Conservation (phyloP, 2,797 vertebrate genomes). For the Odontamblyopus lacepedii region DNA sequence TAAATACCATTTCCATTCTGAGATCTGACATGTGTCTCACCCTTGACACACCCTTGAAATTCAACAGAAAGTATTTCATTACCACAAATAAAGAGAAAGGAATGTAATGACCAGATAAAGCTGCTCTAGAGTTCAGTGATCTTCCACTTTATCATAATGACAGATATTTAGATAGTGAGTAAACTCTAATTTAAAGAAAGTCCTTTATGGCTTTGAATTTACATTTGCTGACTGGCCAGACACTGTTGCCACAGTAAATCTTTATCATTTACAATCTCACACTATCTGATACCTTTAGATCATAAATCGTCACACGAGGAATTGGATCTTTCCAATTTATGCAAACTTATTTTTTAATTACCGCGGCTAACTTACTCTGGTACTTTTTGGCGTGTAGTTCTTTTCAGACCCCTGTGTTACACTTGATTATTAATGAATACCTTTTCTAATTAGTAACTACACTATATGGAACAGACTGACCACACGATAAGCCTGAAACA, state of each 20-base stretch:
- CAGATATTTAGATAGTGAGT: not conserved
- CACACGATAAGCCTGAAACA: conserved; percentile 22
- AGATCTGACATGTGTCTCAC: not conserved
- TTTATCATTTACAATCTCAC: too few species aligned
- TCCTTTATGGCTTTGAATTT: not conserved
- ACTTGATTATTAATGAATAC: not conserved
- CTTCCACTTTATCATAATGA: not conserved
- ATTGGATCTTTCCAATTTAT: too few species aligned
- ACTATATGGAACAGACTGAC: not conserved
- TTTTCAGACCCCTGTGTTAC: too few species aligned
- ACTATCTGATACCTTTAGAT: too few species aligned
- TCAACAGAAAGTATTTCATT: not conserved
- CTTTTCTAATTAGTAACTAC: not conserved
- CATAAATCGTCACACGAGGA: too few species aligned
- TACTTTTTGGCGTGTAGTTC: too few species aligned
- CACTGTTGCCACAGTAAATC: too few species aligned
- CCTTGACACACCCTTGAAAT: not conserved
- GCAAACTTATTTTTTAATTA: too few species aligned
- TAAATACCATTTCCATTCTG: too few species aligned
- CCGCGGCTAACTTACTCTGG: too few species aligned
- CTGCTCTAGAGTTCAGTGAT: not conserved
- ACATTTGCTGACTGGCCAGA: not conserved
- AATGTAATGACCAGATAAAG: not conserved
- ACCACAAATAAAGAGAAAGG: not conserved
- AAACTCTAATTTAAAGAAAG: not conserved